Base-by-base conservation (phyloP, 2,888 invertebrate species). In the Agriopis leucophaearia region DNA sequence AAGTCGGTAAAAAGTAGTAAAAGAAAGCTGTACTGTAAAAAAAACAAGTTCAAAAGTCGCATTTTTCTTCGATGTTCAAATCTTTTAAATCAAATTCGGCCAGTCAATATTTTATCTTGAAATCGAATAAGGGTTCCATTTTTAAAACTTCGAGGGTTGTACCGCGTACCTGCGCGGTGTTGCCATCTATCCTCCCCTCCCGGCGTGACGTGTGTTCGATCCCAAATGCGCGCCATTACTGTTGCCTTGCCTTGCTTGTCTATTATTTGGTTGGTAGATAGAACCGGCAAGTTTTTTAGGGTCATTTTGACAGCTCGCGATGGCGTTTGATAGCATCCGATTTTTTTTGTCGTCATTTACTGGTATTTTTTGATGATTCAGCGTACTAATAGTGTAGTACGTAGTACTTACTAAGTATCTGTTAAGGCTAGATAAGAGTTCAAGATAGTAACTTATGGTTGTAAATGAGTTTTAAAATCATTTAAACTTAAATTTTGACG, bases 81-180 rank as follows among this genome's bases (percentile, higher is more conserved):
- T 66, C 56, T 12, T 15, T 12, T 27, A 8, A 66, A 66, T 50
- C 48, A 56, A 66, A 66, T 18, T 18, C 44, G n/a, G 50, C 47
- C 40, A 60, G 55, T 36, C 45, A 42, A 64, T 66, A 63, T 57
- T 63, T 60, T 67, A 69, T 72, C 70, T 70, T 70, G 40, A 67
- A 73, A 72, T 73, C 64, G 64, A 68, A 68, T 71, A 60, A 72
- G 71, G 81, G 77, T 79, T 78, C 80, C 81, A 81, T 82, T 79
- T 82, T 83, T 78, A 79, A 84, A 86, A 80, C 75, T 70, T 73
- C 78, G 77, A 80, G 83, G 79, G 79, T 76, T 76, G 78, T 85
- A 88, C 85, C 84, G 78, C 80, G 79, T 90, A 91, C 91, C 91
- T 91, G 89, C 78, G 82, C 77, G 78, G 79, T 82, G 84, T 81